Conservation (phyloP, 1,140 invertebrate genomes). For the Heliconius hermathena region DNA sequence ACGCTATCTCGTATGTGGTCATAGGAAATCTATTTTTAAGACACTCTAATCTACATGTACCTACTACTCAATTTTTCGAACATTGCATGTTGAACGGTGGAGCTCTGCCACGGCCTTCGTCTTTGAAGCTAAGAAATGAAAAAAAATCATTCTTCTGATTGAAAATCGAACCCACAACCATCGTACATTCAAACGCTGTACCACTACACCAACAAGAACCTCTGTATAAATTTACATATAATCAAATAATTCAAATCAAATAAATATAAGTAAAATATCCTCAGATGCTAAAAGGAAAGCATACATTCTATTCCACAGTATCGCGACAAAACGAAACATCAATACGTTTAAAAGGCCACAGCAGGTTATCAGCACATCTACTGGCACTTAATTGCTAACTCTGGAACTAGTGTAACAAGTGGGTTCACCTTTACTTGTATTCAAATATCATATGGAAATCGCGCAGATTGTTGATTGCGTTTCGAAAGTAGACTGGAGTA, state of each 20-base stretch:
- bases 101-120: no score
- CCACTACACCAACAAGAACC: neutral
- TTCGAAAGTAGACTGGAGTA: slow-evolving; percentile 6
- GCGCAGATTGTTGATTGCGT: neutral
- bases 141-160: neutral
- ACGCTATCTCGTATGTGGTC: no score
- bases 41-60: no score
- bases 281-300: slow-evolving; percentile 10
- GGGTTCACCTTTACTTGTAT: slow-evolving; percentile 16
- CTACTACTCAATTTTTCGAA: no score
- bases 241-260: neutral
- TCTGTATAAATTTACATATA: neutral
- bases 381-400: slow-evolving; percentile 26
- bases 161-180: neutral
- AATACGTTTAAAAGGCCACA: slow-evolving; percentile 25
- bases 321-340: slow-evolving; percentile 15
- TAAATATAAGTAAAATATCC: neutral
- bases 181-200: neutral
- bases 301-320: slow-evolving; percentile 8
- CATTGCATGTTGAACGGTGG: no score
- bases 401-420: slow-evolving; percentile 24
- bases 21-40: no score
- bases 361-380: slow-evolving; percentile 26
- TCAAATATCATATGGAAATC: slow-evolving; percentile 32
- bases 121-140: no score